Evolutionary conservation across 2,797 vertebrate species (phyloP), one percentile per base, ranked within the genome.

Genomic region (Chloroceryle inda): DNA sequence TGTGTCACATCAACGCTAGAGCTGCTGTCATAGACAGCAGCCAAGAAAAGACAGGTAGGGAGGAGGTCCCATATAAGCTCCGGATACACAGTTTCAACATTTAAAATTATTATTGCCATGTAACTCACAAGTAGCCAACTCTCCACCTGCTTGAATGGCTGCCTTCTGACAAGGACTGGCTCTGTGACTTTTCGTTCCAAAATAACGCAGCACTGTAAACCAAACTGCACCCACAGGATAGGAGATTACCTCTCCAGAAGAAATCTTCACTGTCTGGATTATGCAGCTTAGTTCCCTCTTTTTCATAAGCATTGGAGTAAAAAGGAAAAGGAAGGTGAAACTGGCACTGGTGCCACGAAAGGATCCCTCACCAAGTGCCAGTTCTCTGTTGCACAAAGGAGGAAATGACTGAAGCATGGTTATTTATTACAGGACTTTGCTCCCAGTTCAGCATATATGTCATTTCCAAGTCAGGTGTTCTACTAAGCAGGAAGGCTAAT

Each of bases 371-470:
- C 72, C 56, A 31, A 64, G 58, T 58, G 69, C 75, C 58, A 66
- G 67, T 42, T 72, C 68, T 74, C 59, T 7, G 23, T 83, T 72
- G 76, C 53, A 89, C 88, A 75, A 56, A 94, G 79, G 64, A 97
- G 97, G 97, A 98, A 98, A 90, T 94, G 82, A 91, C 88, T 38
- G 61, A 77, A 82, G 75, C 68, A 62, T 5, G 1, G 95, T 97
- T 97, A 98, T 98, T 98, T 98, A 98, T 98, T 97, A 85, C 76
- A 95, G 98, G 97, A 98, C 98, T 98, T 98, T 98, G 98, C 79
- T 97, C 89, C 90, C 38, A 63, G 83, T 89, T 93, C 71, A 87
- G 92, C 88, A 50, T 62, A 68, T 83, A 77, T 96, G 91, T 95
- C 76, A 93, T 92, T 97, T 96, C 96, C 91, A 87, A 69, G 79